These are phyloP conservation scores for Coregonus sp. DNA, from an alignment of 2,797 vertebrate genomes.

Conservation along the genomic window DNA sequence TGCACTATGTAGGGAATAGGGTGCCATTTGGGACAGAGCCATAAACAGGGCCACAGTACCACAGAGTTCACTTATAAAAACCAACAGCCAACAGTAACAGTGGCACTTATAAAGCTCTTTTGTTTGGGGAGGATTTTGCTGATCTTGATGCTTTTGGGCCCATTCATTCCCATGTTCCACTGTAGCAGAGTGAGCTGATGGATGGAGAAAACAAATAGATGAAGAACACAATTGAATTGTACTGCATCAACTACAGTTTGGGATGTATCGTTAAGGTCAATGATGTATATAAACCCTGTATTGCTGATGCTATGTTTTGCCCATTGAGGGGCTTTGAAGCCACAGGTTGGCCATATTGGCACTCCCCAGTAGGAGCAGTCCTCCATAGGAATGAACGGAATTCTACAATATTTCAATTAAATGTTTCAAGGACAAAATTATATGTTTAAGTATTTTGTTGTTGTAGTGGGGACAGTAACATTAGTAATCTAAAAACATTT, in stretches of 20 bases:
- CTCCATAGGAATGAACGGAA: no score
- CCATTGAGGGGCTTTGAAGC: no score
- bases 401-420: no score
- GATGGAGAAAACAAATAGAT: neutral
- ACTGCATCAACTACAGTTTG: neutral
- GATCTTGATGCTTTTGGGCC: conserved; percentile 14
- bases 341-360: no score
- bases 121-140: conserved; percentile 14
- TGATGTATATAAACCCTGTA: neutral
- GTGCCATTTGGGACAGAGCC: neutral
- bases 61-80: conserved; percentile 13
- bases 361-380: no score
- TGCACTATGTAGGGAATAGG: conserved; percentile 1
- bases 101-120: conserved; percentile 12
- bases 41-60: conserved; percentile 9
- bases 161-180: conserved; percentile 7
- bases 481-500: neutral
- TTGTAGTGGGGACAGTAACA: no score
- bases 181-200: conserved; percentile 10
- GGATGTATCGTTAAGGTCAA: neutral
- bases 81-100: conserved; percentile 3
- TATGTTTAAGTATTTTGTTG: no score
- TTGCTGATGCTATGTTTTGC: no score
- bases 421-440: no score
- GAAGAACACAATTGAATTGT: neutral